Conservation (phyloP, 2,797 vertebrate species). For the Sus cebifrons region DNA sequence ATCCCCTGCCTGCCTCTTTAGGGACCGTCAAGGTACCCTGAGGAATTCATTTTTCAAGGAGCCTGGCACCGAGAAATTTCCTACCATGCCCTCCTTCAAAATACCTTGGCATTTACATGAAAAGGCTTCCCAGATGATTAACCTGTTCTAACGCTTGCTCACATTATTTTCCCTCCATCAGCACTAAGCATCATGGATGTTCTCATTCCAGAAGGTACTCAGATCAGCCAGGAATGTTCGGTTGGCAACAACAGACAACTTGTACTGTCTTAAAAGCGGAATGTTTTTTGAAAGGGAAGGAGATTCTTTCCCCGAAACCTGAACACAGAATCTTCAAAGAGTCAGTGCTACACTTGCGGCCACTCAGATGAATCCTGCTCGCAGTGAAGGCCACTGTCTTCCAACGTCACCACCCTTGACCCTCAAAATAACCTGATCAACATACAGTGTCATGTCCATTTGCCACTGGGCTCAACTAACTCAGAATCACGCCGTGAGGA, state of each 20-base stretch:
- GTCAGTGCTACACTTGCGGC: background rate
- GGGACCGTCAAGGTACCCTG: background rate
- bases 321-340: background rate
- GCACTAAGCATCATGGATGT: background rate
- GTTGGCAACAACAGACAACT: fast-evolving
- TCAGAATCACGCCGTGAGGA: background rate
- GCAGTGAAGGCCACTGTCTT: background rate
- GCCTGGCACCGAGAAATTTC: no score
- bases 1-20: background rate
- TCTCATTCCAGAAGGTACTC: background rate
- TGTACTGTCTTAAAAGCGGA: background rate
- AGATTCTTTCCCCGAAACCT: slow-evolving; percentile 15
- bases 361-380: background rate
- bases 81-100: background rate
- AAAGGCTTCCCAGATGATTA: background rate
- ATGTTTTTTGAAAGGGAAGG: background rate
- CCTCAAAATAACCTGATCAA: background rate
- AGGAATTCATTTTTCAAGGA: background rate
- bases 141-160: background rate
- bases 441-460: background rate
- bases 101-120: background rate
- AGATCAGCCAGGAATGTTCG: background rate
- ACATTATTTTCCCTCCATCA: background rate
- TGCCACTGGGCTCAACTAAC: background rate
- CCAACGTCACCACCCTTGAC: background rate